Conservation (phyloP, 2,113 vertebrate species). For the Girardinichthys multiradiatus region DNA sequence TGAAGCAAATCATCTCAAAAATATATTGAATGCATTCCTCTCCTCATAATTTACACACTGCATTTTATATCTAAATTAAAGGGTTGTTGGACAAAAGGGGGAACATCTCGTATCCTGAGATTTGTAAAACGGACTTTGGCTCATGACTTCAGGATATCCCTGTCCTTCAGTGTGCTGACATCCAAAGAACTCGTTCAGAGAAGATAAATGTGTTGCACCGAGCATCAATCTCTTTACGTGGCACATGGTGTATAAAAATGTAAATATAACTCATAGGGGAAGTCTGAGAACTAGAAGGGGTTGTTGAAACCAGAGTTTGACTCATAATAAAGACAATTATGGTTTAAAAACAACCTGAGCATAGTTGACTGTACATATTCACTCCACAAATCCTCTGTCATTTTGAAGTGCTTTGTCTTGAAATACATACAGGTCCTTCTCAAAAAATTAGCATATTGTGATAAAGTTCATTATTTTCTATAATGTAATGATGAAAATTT, state of each 20-base stretch:
- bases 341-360: slow-evolving; percentile 18
- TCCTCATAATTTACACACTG: slow-evolving; percentile 31
- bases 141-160: slow-evolving; percentile 63
- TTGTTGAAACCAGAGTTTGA: slow-evolving; percentile 46
- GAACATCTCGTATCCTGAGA: slow-evolving; percentile 25
- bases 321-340: slow-evolving; percentile 14
- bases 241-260: slow-evolving; percentile 59
- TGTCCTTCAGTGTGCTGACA: slow-evolving; percentile 64
- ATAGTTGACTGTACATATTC: slow-evolving; percentile 1
- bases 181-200: slow-evolving; percentile 70
- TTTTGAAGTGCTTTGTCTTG: neutral
- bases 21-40: slow-evolving; percentile 19
- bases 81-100: slow-evolving; percentile 14
- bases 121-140: slow-evolving; percentile 34
- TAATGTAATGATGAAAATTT: no score
- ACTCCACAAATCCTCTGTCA: neutral
- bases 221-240: slow-evolving; percentile 70
- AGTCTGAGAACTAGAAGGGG: slow-evolving; percentile 21
- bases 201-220: slow-evolving; percentile 65
- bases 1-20: slow-evolving; percentile 31
- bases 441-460: no score
- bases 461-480: no score
- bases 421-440: neutral
- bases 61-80: slow-evolving; percentile 45
- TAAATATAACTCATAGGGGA: slow-evolving; percentile 59